Evolutionary conservation across 2,113 vertebrate genomes (phyloP).

Genomic region (Sylvia atricapilla): DNA sequence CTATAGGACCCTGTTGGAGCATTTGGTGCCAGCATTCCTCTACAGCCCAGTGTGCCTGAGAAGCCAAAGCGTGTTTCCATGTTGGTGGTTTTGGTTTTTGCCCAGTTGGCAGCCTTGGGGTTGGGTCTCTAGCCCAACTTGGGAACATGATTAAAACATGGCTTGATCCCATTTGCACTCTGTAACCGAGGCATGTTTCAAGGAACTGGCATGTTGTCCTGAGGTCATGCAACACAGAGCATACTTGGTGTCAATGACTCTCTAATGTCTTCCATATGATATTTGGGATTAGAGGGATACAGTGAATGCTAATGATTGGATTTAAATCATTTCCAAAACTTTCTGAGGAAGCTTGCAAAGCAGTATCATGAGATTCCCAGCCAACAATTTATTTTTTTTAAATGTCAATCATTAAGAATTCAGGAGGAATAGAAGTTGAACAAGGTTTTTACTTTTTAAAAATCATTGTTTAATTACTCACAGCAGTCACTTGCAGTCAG

Average conservation of each 20-base stretch:
- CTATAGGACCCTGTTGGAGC: not conserved
- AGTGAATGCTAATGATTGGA: not conserved
- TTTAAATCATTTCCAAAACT: not conserved
- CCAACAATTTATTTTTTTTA: not conserved
- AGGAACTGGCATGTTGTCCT: constrained; percentile 25
- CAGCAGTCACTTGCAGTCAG: not conserved
- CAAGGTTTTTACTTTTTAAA: not conserved
- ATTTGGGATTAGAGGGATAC: constrained; percentile 22
- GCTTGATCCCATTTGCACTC: constrained; percentile 25
- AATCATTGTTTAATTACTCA: not conserved
- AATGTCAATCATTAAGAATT: constrained; percentile 5
- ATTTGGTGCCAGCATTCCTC: not conserved
- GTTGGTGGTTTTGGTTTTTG: not conserved
- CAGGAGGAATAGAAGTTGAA: not conserved
- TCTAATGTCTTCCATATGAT: constrained; percentile 47
- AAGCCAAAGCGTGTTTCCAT: not conserved
- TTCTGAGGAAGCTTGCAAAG: not conserved
- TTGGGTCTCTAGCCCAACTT: not conserved
- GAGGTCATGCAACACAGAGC: constrained; percentile 15
- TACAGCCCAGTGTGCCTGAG: not conserved
- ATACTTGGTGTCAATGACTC: not conserved
- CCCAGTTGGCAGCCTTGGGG: not conserved
- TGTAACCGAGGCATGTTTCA: constrained; percentile 16
- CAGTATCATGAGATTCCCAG: not conserved
- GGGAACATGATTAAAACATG: constrained; percentile 11